Evolutionary conservation across 2,113 vertebrate genomes (phyloP).

Genomic region (Pygoscelis antarcticus): DNA sequence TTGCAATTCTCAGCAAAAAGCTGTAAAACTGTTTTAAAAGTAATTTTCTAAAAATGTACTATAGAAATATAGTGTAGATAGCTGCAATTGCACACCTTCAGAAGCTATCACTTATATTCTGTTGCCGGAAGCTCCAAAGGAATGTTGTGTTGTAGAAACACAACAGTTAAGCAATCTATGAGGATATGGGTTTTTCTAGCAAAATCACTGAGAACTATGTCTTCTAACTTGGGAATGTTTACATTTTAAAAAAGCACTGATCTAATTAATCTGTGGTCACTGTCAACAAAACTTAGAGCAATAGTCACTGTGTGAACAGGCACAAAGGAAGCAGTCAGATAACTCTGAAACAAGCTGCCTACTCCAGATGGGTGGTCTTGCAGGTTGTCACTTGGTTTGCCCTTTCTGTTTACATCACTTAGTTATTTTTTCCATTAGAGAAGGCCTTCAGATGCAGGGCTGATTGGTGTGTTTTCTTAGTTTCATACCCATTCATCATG

Average conservation of each 20-base stretch:
- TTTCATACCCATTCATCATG: constrained; percentile 32
- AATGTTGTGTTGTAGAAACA: background rate
- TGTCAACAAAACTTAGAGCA: constrained; percentile 45
- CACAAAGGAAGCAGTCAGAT: constrained; percentile 47
- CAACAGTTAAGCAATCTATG: background rate
- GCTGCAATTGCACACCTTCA: background rate
- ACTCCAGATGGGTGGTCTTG: constrained; percentile 55
- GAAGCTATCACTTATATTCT: background rate
- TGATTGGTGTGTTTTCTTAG: constrained; percentile 48
- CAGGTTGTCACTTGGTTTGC: constrained; percentile 23
- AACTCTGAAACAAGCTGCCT: constrained; percentile 7
- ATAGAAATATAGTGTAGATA: background rate
- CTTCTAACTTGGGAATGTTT: constrained; percentile 38
- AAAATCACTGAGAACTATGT: background rate
- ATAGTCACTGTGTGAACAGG: background rate
- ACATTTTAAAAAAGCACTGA: background rate
- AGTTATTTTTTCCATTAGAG: constrained; percentile 56
- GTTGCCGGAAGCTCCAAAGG: background rate
- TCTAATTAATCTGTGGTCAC: constrained; percentile 29
- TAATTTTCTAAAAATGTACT: background rate
- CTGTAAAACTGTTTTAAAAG: background rate
- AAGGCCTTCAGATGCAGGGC: background rate
- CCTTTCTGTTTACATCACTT: constrained; percentile 57
- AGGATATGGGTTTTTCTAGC: background rate
- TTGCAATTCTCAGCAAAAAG: background rate